These are phyloP conservation scores for Drosophila anomalata DNA, from an alignment of 2,888 invertebrate species.

Conservation along the genomic window DNA sequence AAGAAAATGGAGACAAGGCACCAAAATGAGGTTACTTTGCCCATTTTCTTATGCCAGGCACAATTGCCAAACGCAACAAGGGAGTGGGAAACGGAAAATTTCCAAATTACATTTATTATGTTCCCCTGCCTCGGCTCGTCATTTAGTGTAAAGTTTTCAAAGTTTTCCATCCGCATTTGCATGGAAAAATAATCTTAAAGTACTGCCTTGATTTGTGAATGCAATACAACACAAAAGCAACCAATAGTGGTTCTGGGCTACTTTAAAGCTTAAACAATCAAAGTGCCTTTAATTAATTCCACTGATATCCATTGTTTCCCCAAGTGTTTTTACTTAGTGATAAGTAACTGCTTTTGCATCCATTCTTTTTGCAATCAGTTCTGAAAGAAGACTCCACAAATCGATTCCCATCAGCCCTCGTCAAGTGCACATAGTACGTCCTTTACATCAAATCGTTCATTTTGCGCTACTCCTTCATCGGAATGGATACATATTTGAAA, in stretches of 20 bases:
- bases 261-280: slow-evolving; percentile 56
- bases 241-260: slow-evolving; percentile 33
- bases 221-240: background rate
- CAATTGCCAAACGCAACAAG: slow-evolving; percentile 47
- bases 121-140: slow-evolving; percentile 35
- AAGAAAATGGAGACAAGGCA: slow-evolving; percentile 6
- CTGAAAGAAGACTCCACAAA: slow-evolving; percentile 22
- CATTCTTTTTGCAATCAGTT: slow-evolving; percentile 12
- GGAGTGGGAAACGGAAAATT: slow-evolving; percentile 36
- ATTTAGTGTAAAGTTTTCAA: slow-evolving; percentile 34
- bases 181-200: slow-evolving; percentile 15
- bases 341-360: slow-evolving; percentile 16
- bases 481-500: slow-evolving; percentile 8
- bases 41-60: slow-evolving; percentile 65
- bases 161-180: slow-evolving; percentile 20
- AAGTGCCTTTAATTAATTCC: background rate
- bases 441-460: slow-evolving; percentile 31
- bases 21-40: slow-evolving; percentile 45
- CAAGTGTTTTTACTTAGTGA: slow-evolving; percentile 15
- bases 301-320: background rate
- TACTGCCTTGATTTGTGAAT: slow-evolving; percentile 14
- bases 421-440: slow-evolving; percentile 8
- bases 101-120: slow-evolving; percentile 70
- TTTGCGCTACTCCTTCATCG: slow-evolving; percentile 13
- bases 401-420: slow-evolving; percentile 28